phyloP scores from a whole-genome alignment of 2,797 vertebrate genomes.

The Miichthys miiuy region DNA sequence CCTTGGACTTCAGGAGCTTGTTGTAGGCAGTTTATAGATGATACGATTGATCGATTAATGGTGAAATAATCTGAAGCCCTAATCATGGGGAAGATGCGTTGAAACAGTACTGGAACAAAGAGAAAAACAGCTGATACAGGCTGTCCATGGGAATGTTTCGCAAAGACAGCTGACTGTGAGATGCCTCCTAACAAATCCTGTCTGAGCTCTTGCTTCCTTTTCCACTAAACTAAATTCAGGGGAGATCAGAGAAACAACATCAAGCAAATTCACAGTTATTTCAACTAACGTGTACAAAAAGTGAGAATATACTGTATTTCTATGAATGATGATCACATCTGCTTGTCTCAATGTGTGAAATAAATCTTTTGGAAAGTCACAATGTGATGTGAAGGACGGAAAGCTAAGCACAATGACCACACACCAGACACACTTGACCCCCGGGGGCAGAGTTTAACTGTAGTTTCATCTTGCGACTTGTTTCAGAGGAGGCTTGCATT shows the following conservation, averaged over 20 bases:
- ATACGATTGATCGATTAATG: not conserved
- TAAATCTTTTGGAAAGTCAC: not conserved
- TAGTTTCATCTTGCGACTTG: slow-evolving; percentile 55
- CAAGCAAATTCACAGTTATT: not conserved
- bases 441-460: slow-evolving; percentile 63
- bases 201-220: not conserved
- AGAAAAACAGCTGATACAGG: not conserved
- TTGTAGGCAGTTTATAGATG: not conserved
- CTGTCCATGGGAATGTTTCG: not conserved
- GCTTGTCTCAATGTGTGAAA: not conserved
- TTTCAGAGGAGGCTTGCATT: slow-evolving; percentile 72
- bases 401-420: slow-evolving; percentile 23
- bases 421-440: slow-evolving; percentile 68
- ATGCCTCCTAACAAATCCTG: not conserved
- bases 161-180: slow-evolving; percentile 5
- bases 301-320: not conserved
- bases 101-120: not conserved
- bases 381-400: not conserved
- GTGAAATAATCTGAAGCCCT: not conserved
- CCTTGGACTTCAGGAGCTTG: not conserved
- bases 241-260: slow-evolving; percentile 1
- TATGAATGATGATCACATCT: not conserved
- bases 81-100: not conserved
- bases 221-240: not conserved
- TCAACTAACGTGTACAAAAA: not conserved